Evolutionary conservation across 2,888 invertebrate genomes (phyloP), one percentile per base, ranked within the genome.

Genomic region (Acanthoscelides obtectus): DNA sequence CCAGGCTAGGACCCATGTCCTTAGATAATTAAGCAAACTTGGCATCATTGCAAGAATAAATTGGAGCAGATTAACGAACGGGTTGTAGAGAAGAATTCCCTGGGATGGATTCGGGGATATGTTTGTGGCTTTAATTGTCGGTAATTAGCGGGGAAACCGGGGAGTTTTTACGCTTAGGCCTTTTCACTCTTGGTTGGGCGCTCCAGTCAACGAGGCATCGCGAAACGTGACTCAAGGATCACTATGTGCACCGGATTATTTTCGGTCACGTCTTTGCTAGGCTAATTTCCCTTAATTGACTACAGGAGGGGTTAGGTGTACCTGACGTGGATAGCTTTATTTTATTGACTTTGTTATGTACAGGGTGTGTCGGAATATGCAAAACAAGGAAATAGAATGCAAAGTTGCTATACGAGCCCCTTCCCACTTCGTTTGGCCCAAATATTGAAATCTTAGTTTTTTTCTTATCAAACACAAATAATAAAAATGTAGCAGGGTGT

Each of bases 121-220:
- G 75, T 78, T 78, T 77, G 77, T 74, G 73, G 72, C 70, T 74
- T 79, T 76, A 78, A 79, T 79, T 77, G 75, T 76, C 75, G 73
- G 79, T 79, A 78, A 79, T 78, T 78, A 78, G 78, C 73, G 76
- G 76, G 76, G 75, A 76, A 78, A 75, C 77, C 73, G 68, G 72
- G 22, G 75, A 78, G 77, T 77, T 79, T 79, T 78, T 78, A 77
- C 73, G 72, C 72, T 68, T 74, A 69, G 72, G 71, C 70, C 72
- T 72, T 74, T 73, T 75, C 77, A 77, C 75, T n/a, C n/a, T 76
- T 70, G 78, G 77, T 72, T 79, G 77, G 77, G 77, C 77, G 76
- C 69, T 68, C 71, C 71, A 76, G 71, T 72, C 77, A 79, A 79
- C 78, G 79, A 77, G 77, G 78, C 77, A 72, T 77, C 71, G 72